Conservation (phyloP, 2,113 vertebrate genomes). For the Henicopernis longicauda region DNA sequence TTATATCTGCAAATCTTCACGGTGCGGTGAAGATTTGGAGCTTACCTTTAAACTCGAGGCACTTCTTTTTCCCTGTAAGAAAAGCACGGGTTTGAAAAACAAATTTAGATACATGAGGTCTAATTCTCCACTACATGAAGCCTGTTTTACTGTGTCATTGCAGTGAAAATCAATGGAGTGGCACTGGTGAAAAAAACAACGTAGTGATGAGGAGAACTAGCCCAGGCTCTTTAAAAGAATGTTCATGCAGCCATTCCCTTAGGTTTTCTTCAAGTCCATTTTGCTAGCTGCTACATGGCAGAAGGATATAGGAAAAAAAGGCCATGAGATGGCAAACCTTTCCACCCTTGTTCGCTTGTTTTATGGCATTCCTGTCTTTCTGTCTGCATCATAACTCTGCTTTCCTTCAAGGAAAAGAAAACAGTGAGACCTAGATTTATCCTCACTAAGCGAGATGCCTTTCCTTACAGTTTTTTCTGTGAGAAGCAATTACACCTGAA, state of each 20-base stretch:
- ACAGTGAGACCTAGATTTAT: not conserved
- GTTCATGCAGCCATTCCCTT: not conserved
- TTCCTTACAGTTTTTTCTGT: not conserved
- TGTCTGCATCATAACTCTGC: not conserved
- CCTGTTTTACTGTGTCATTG: not conserved
- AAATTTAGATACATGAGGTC: not conserved
- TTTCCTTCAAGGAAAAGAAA: conserved; percentile 18
- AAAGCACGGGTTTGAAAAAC: not conserved
- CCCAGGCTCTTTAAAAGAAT: not conserved
- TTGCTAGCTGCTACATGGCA: not conserved
- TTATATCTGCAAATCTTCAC: not conserved
- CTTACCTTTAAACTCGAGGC: not conserved
- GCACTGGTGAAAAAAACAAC: not conserved
- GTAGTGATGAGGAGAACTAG: not conserved
- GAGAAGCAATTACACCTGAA: conserved; percentile 20
- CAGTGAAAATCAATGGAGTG: conserved; percentile 9
- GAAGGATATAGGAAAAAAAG: not conserved
- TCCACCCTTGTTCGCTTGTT: not conserved
- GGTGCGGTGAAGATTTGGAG: not conserved
- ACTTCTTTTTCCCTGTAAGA: not conserved
- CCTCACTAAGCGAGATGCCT: not conserved
- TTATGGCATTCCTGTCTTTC: not conserved
- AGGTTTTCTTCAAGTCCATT: not conserved
- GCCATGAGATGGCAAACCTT: not conserved
- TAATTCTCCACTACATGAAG: conserved; percentile 27